Base-by-base conservation (phyloP, 2,113 vertebrate genomes). In the Aegotheles bennettii region DNA sequence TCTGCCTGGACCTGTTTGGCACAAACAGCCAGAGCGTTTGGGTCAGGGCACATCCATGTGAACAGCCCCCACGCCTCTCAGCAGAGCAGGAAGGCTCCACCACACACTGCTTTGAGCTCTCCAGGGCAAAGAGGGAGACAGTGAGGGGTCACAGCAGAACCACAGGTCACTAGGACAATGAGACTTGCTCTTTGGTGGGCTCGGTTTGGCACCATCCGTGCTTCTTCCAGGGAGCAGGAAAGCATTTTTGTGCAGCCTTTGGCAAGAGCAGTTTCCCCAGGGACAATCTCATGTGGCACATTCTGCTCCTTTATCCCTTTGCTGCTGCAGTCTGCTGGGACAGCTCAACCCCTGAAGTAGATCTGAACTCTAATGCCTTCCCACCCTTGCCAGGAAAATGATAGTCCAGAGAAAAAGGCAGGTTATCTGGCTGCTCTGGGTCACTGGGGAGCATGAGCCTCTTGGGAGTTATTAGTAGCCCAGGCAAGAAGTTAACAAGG, bases 211-310 rank as follows among this genome's bases (percentile, higher is more conserved):
- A 83, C 23, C 6, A 6, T 33, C 75, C 26, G 13, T 29, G 28
- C 57, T 60, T 51, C 78, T 85, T 91, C 53, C 74, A 87, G 70
- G 61, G 48, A 82, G 42, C 18, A 68, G n/a, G 24, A 87, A 79
- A 91, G 61, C 3, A 0, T 47, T 89, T 94, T 64, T 73, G 28
- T 33, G 40, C 69, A 45, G 47, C 26, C 40, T 82, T 67, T 68
- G 65, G 74, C 69, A 82, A 64, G 48, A 51, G 24, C 11, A 59
- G 17, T n/a, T 90, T 85, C 67, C 67, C 57, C 57, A 75, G 57
- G 56, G 56, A 50, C 29, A 74, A 4, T 19, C 73, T 67, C 5
- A 0, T 3, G 23, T 1, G 1, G 23, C 47, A 83, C 11, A 3
- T 43, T 38, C 64, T 54, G 45, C 35, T 82, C 40, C 45, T 19